phyloP scores from a whole-genome alignment of 2,888 invertebrate genomes.

The Lycia hirtaria region DNA sequence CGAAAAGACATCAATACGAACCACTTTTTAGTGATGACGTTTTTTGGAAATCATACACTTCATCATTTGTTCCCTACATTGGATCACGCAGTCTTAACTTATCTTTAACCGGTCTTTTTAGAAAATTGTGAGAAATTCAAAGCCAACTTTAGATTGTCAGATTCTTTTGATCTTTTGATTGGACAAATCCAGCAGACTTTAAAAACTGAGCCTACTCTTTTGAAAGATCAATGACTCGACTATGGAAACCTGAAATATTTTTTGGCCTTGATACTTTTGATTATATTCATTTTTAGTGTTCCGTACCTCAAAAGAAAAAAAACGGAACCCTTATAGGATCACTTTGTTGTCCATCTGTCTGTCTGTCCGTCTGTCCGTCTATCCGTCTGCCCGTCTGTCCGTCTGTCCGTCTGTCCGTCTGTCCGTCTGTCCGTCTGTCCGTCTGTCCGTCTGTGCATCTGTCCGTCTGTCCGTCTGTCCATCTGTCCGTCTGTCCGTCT shows the following conservation, averaged over 20 bases:
- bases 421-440: no score
- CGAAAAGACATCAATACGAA: constrained; percentile 87
- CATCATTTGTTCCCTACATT: constrained; percentile 92
- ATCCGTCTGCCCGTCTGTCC: no score
- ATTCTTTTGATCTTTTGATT: constrained; percentile 86
- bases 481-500: no score
- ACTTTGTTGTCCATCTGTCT: no score
- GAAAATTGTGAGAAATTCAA: constrained; percentile 81
- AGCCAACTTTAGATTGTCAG: constrained; percentile 62
- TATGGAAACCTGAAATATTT: not conserved
- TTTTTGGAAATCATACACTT: constrained; percentile 90
- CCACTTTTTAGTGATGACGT: constrained; percentile 87
- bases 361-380: no score
- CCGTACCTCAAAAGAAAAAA: no score
- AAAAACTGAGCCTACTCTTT: constrained; percentile 42
- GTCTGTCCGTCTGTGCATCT: no score
- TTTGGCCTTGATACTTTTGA: no score
- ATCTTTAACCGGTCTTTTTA: constrained; percentile 83
- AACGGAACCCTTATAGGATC: no score
- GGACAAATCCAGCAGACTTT: constrained; percentile 79
- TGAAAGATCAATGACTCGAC: constrained; percentile 15
- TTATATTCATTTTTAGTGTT: no score
- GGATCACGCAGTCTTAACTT: constrained; percentile 89
- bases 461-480: no score
- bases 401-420: no score